phyloP scores from a whole-genome alignment of 2,797 vertebrate species.

The Heteromormyrus szaboi region DNA sequence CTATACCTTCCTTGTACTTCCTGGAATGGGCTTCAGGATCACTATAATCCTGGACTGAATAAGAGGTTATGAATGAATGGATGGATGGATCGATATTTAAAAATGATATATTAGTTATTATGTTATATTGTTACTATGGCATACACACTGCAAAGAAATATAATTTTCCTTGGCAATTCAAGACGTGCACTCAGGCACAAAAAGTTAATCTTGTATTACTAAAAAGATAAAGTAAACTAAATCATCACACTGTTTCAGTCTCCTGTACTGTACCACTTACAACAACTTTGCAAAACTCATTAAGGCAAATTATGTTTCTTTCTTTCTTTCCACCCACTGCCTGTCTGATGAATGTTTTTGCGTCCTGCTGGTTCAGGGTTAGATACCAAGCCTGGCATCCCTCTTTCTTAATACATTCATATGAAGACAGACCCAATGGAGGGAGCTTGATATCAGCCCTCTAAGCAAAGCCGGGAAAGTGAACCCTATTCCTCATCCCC shows the following conservation, averaged over 20 bases:
- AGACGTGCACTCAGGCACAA: not conserved
- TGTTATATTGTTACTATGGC: not conserved
- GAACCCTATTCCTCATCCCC: slow-evolving; percentile 6
- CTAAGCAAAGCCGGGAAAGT: slow-evolving; percentile 13
- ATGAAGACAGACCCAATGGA: slow-evolving; percentile 39
- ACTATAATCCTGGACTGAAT: not conserved
- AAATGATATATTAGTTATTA: not conserved
- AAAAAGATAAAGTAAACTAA: not conserved
- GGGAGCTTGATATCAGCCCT: slow-evolving; percentile 40
- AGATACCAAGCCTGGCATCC: slow-evolving; percentile 40
- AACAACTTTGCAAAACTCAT: not conserved
- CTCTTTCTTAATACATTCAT: slow-evolving; percentile 45
- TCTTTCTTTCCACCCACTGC: slow-evolving; percentile 13
- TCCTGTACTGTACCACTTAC: not conserved
- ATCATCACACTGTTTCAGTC: not conserved
- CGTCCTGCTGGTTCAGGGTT: slow-evolving; percentile 33
- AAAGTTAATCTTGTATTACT: not conserved
- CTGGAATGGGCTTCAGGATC: not conserved
- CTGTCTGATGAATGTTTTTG: slow-evolving; percentile 42
- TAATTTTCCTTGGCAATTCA: not conserved
- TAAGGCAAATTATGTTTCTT: slow-evolving; percentile 17
- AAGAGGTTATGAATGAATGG: not conserved
- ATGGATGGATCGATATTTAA: not conserved
- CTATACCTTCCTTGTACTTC: not conserved
- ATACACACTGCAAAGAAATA: not conserved